phyloP scores from a whole-genome alignment of 2,113 vertebrate genomes.

The Pundamilia nyererei region DNA sequence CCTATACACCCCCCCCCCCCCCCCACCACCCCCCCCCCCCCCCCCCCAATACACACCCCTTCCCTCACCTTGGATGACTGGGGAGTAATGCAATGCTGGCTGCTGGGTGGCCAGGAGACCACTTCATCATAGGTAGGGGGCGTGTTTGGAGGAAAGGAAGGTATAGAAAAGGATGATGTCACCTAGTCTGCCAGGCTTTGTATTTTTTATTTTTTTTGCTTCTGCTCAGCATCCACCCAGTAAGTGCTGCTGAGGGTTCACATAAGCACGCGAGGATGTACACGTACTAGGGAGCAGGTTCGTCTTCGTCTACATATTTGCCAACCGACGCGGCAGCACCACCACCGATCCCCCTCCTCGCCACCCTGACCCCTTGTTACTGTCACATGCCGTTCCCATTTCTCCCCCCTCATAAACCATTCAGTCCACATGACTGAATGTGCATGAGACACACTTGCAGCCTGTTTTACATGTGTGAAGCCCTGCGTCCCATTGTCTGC shows the following conservation, averaged over 20 bases:
- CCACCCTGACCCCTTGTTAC: not conserved
- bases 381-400: constrained; percentile 22
- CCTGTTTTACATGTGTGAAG: not conserved
- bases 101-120: not conserved
- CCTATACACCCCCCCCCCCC: not conserved
- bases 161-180: constrained; percentile 67
- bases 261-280: not conserved
- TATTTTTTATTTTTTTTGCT: not conserved
- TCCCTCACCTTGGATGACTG: not conserved
- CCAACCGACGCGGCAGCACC: not conserved
- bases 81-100: not conserved
- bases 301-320: not conserved
- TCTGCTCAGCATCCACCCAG: constrained; percentile 12
- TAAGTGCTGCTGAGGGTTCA: not conserved
- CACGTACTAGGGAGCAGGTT: not conserved
- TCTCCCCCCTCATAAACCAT: not conserved
- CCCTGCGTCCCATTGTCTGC: constrained; percentile 34
- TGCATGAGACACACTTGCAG: not conserved
- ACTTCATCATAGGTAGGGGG: constrained; percentile 48
- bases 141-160: constrained; percentile 1
- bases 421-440: constrained; percentile 1
- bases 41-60: too few relatives aligned
- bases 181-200: constrained; percentile 61
- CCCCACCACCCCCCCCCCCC: too few relatives aligned
- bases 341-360: not conserved